A percentile compares a stretch with the other conserved stretches of the same genome.
These are phyloP conservation scores for Pelmatolapia mariae DNA, from an alignment of 2,113 vertebrate species.

Conservation along the genomic window DNA sequence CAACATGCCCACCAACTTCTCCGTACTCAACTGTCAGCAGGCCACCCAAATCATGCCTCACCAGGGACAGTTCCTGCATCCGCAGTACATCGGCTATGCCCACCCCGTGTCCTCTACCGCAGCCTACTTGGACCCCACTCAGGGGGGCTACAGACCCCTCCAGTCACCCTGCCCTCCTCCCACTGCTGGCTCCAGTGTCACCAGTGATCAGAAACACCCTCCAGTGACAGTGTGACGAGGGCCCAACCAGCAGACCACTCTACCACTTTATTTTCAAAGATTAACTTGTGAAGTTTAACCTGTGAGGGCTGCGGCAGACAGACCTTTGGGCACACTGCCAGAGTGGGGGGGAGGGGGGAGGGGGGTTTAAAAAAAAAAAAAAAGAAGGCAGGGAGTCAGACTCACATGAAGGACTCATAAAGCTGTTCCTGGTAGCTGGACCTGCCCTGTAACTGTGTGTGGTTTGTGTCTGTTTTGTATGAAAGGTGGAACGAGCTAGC, in stretches of 20 bases:
- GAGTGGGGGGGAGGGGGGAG: too few relatives aligned
- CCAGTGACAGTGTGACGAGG: slow-evolving; percentile 85
- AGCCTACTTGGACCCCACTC: slow-evolving; percentile 82
- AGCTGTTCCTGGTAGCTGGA: slow-evolving; percentile 30
- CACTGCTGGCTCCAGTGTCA: slow-evolving; percentile 58
- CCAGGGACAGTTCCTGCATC: slow-evolving; percentile 92
- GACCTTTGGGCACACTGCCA: slow-evolving; percentile 7
- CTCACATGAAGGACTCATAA: slow-evolving; percentile 54
- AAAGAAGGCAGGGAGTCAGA: slow-evolving; percentile 21
- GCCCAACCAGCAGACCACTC: neutral
- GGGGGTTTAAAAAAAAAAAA: neutral
- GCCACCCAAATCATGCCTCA: slow-evolving; percentile 95
- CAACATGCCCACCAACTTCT: slow-evolving; percentile 98
- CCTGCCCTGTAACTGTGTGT: slow-evolving; percentile 41
- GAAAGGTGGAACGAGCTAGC: slow-evolving; percentile 16
- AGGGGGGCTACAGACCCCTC: slow-evolving; percentile 84
- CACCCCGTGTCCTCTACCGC: slow-evolving; percentile 78
- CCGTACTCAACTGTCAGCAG: slow-evolving; percentile 95
- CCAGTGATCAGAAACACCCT: slow-evolving; percentile 88
- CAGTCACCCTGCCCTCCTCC: slow-evolving; percentile 85
- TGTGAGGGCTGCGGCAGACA: slow-evolving; percentile 12
- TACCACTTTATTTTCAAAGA: slow-evolving; percentile 8
- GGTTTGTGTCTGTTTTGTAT: slow-evolving; percentile 42
- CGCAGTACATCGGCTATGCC: slow-evolving; percentile 89
- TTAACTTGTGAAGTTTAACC: slow-evolving; percentile 26